phyloP scores from a whole-genome alignment of 2,888 invertebrate species.

The Portevinia maculata region DNA sequence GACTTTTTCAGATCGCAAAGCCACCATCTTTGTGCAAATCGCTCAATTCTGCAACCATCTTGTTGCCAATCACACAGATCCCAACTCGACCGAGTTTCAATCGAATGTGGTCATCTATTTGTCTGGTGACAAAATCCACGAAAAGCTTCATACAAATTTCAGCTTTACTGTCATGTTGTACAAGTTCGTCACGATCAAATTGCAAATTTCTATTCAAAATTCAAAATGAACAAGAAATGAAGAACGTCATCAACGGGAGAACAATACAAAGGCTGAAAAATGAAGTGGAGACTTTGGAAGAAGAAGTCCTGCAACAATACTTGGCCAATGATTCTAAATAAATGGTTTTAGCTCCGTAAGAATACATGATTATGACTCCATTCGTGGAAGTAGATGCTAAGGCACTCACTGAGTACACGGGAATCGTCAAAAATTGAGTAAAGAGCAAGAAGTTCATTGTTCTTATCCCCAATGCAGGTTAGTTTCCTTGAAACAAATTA shows the following conservation, averaged over 20 bases:
- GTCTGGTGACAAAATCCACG: conserved; percentile 85
- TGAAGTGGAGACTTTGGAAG: conserved; percentile 70
- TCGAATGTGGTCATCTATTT: conserved; percentile 89
- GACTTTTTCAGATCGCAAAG: conserved; percentile 80
- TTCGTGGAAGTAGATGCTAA: conserved; percentile 93
- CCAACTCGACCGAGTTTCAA: conserved; percentile 80
- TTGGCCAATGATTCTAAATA: no score
- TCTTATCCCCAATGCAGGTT: conserved; percentile 94
- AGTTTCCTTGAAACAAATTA: conserved; percentile 80
- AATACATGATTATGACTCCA: conserved; percentile 82
- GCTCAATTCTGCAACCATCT: conserved; percentile 83
- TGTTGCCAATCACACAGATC: conserved; percentile 84
- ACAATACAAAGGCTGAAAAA: no score
- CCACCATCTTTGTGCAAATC: conserved; percentile 81
- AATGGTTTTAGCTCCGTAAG: conserved; percentile 78
- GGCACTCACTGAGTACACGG: conserved; percentile 89
- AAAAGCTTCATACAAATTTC: conserved; percentile 84
- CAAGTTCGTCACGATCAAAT: conserved; percentile 93
- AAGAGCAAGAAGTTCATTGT: conserved; percentile 92
- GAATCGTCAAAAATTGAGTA: conserved; percentile 92
- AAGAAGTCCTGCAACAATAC: conserved; percentile 66
- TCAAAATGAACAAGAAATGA: conserved; percentile 87
- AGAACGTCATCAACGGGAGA: conserved; percentile 74
- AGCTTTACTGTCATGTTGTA: conserved; percentile 90
- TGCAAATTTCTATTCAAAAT: conserved; percentile 92